These are phyloP conservation scores for Unio delphinus DNA, from an alignment of 2,888 invertebrate species.

Conservation along the genomic window DNA sequence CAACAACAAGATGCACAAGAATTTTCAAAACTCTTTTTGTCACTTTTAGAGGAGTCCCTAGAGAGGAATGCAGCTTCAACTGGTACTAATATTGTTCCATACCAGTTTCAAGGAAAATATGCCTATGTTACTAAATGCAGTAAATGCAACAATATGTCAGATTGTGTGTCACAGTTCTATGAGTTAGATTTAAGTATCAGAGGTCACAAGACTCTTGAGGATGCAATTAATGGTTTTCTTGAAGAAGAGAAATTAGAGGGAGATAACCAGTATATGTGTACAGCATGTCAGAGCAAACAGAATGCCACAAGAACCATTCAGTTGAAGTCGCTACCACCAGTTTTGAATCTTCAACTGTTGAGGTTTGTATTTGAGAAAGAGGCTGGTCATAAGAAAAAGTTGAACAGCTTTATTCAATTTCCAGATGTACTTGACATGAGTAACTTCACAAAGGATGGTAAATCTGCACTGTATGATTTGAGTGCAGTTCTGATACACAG, in stretches of 20 bases:
- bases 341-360: conserved; percentile 77
- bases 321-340: conserved; percentile 75
- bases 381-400: conserved; percentile 77
- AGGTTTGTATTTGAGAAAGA: conserved; percentile 78
- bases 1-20: conserved; percentile 79
- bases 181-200: conserved; percentile 77
- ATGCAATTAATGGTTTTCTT: conserved; percentile 76
- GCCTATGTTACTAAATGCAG: conserved; percentile 74
- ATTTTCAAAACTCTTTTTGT: conserved; percentile 78
- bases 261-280: conserved; percentile 77
- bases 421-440: conserved; percentile 78
- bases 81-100: conserved; percentile 70
- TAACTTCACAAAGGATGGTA: conserved; percentile 52
- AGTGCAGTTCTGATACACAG: conserved; percentile 80
- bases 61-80: conserved; percentile 63
- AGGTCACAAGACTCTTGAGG: conserved; percentile 73
- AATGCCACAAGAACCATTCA: conserved; percentile 76
- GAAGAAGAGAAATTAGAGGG: conserved; percentile 77
- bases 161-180: conserved; percentile 75
- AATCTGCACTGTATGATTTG: conserved; percentile 73
- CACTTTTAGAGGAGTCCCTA: conserved; percentile 75
- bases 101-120: conserved; percentile 74
- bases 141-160: conserved; percentile 75
- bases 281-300: conserved; percentile 75
- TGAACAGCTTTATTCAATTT: conserved; percentile 77